These are phyloP conservation scores for Anas acuta DNA, from an alignment of 2,797 vertebrate genomes.

Conservation along the genomic window DNA sequence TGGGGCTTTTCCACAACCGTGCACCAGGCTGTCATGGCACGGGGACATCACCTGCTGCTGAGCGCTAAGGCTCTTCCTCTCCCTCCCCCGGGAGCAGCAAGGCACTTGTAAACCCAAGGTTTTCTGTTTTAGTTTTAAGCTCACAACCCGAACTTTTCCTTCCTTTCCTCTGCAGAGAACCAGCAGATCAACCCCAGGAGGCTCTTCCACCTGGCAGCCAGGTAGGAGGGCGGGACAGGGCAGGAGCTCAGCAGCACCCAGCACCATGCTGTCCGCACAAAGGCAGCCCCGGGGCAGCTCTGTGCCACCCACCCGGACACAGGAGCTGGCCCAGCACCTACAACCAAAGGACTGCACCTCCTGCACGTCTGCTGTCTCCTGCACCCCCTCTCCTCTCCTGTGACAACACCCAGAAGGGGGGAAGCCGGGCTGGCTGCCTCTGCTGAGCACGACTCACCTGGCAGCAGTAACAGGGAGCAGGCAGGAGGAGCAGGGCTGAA, in stretches of 20 bases:
- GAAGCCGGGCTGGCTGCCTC: background rate
- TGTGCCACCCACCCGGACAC: background rate
- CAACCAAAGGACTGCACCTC: background rate
- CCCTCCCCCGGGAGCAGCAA: background rate
- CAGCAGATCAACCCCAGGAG: constrained; percentile 3
- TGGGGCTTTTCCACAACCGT: background rate
- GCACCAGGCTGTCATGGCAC: accelerated
- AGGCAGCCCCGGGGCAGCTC: background rate
- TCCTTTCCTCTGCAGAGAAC: constrained; percentile 27
- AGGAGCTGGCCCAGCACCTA: too few relatives aligned
- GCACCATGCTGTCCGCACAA: background rate
- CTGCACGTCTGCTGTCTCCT: background rate
- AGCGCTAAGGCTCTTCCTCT: background rate
- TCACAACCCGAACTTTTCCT: background rate
- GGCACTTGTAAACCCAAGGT: accelerated
- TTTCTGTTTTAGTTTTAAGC: background rate
- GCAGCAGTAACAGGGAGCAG: background rate
- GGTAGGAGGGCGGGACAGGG: constrained; percentile 37
- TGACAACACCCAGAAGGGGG: background rate
- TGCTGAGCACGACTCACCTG: accelerated
- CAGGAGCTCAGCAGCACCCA: background rate
- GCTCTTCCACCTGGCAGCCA: constrained; percentile 51
- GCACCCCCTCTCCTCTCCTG: background rate
- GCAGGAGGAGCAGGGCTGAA: background rate
- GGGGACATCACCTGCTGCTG: background rate